Conservation (phyloP, 2,888 invertebrate species). For the Acanthosoma haemorrhoidale region DNA sequence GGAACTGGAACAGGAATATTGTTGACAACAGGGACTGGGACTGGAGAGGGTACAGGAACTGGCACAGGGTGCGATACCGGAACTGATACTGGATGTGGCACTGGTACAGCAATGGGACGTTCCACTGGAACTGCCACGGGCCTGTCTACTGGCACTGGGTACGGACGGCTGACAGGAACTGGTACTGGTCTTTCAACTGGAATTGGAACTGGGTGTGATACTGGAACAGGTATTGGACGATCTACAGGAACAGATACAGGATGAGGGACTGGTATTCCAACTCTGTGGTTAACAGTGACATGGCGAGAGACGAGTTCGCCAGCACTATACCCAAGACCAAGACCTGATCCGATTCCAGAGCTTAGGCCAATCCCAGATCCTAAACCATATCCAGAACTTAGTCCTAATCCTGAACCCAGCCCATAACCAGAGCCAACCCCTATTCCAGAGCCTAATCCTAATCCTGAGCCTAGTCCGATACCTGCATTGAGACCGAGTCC, state of each 20-base stretch:
- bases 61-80: constrained; percentile 52
- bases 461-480: neutral
- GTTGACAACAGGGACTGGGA: constrained; percentile 48
- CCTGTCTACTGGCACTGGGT: constrained; percentile 46
- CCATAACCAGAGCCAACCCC: neutral
- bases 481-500: neutral
- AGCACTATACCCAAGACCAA: neutral
- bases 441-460: neutral
- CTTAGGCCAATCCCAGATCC: neutral
- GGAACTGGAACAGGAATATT: constrained; percentile 52
- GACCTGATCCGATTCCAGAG: neutral
- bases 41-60: constrained; percentile 49
- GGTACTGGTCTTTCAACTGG: constrained; percentile 41
- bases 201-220: constrained; percentile 40
- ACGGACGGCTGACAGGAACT: constrained; percentile 36
- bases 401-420: neutral
- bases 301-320: neutral
- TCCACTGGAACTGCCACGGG: constrained; percentile 49
- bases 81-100: constrained; percentile 50
- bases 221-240: constrained; percentile 40
- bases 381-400: neutral
- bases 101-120: constrained; percentile 49
- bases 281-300: constrained; percentile 31
- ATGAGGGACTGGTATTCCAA: constrained; percentile 24
- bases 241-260: constrained; percentile 41